Evolutionary conservation across 2,888 invertebrate species (phyloP), one percentile per base, ranked within the genome.

Genomic region (Abrostola triplasia): DNA sequence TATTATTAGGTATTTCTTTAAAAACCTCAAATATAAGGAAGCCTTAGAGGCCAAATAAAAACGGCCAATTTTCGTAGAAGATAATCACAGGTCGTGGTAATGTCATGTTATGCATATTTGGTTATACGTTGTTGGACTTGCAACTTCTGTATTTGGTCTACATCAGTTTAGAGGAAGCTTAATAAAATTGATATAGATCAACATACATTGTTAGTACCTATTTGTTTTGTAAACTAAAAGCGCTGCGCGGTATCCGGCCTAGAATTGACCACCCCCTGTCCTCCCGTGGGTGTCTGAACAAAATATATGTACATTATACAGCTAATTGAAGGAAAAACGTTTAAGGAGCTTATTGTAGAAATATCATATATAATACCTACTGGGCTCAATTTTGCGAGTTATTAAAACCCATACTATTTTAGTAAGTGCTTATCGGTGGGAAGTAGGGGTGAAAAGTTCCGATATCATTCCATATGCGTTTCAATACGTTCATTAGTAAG

Each of bases 1-100:
- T 24, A 24, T 24, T 24, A 24, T 24, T 24, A 24, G 24, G 24
- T 24, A 2, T 24, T 47, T 49, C 59, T 41, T 48, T 35, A 11
- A 55, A 66, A 73, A 58, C 70, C 54, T 8, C 64, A 55, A 59
- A 7, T 47, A 7, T 58, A 49, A 68, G 78, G 78, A 76, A 77
- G 72, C 55, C 7, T 52, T 36, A 42, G 58, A 63, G 44, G 57
- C 5, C 52, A 60, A 41, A 55, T 38, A 42, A 50, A 67, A 67
- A 68, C 53, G 55, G 49, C 11, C 35, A 61, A 65, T 52, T 54
- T 60, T 60, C 38, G n/a, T 42, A 40, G 51, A 75, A 42, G 6
- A 12, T 51, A 66, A 74, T 64, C 38, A 47, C 13, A 13, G n/a
- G 48, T 61, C 54, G 63, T 54, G 58, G 54, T 65, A 76, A 73